A percentile compares a stretch with the other conserved stretches of the same genome.
These are phyloP conservation scores for Callyntrura guangdongensis DNA, from an alignment of 2,888 invertebrate genomes.

Conservation along the genomic window DNA sequence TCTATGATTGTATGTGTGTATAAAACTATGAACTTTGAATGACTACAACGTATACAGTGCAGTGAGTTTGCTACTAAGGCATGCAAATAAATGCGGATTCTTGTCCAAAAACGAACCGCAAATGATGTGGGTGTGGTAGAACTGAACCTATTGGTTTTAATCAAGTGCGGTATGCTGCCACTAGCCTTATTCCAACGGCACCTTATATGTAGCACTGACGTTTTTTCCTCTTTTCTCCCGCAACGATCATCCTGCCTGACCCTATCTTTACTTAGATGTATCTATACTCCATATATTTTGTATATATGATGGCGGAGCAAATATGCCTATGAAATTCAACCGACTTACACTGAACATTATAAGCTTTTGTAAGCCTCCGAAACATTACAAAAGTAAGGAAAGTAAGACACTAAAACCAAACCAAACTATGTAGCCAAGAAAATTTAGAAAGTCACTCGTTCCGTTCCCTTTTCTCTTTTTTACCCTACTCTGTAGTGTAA, in stretches of 20 bases:
- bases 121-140: conserved; percentile 76
- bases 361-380: too few relatives aligned
- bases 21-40: background rate
- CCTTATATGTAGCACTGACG: background rate
- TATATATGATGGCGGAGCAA: too few relatives aligned
- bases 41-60: background rate
- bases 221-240: background rate
- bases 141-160: conserved; percentile 76
- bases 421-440: conserved; percentile 35
- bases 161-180: conserved; percentile 73
- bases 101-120: conserved; percentile 80
- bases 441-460: conserved; percentile 51
- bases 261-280: conserved; percentile 13
- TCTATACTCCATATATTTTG: too few relatives aligned
- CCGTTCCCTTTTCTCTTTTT: conserved; percentile 43
- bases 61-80: conserved; percentile 56
- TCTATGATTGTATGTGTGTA: background rate
- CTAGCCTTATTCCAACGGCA: conserved; percentile 53
- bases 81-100: conserved; percentile 80
- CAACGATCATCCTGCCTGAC: conserved; percentile 31
- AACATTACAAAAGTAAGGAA: background rate
- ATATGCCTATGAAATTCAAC: too few relatives aligned
- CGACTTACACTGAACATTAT: too few relatives aligned
- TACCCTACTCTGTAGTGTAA: conserved; percentile 23
- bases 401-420: conserved; percentile 33